Evolutionary conservation across 2,113 vertebrate species (phyloP), one percentile per base, ranked within the genome.

Genomic region (Pycnonotus jocosus): DNA sequence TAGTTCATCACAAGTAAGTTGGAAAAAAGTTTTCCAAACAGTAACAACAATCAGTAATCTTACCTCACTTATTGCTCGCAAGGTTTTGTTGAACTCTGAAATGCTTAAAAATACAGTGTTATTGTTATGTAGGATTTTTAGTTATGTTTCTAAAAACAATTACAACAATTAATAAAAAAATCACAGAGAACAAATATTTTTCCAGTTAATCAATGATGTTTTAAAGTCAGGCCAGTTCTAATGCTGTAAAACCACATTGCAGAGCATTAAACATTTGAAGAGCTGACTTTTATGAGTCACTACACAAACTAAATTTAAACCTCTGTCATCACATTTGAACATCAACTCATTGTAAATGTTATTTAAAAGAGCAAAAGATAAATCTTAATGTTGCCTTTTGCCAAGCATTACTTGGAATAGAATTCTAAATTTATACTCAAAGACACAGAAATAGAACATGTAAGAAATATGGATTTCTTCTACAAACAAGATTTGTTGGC

Each of bases 61-160:
- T 98, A 98, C 98, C 97, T 98, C 96, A 80, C 97, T 98, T 92
- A 97, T 4, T 51, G 56, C 91, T 88, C 95, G 91, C 83, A 98
- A 94, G 28, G 97, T 98, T 97, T 96, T 97, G 92, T 98, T 98
- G 96, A 98, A 97, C 37, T 97, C 98, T 86, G 96, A 97, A 95
- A 97, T 89, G 48, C 98, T 98, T 94, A 94, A 97, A 97, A 91
- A 97, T n/a, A 70, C 89, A 92, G 83, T 44, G 47, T 78, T 87
- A 95, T 18, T 56, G 58, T 88, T 91, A 92, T 13, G 28, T 18
- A 93, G 35, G 70, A 57, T 54, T 88, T 81, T 38, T 54, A 64
- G 8, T 74, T 79, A 51, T 2, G 31, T 42, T 95, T 92, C 60
- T 85, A 81, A 85, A 85, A 40, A 38, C 22, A 92, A 74, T 56